These are phyloP conservation scores for Nematopogon swammerdamellus DNA, from an alignment of 2,888 invertebrate genomes.

Conservation along the genomic window DNA sequence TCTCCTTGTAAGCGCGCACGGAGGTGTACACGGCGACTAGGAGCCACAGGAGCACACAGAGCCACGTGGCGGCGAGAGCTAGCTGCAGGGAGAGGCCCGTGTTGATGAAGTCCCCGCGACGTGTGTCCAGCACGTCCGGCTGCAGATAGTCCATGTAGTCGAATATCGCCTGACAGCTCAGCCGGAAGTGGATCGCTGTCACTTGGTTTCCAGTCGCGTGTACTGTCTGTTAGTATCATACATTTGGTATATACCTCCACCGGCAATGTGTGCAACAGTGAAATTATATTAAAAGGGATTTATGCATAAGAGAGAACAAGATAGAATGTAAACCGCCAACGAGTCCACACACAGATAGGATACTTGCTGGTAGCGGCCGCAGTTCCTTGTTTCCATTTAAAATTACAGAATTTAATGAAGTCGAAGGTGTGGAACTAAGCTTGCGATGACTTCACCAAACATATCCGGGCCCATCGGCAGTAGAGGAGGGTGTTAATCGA, in stretches of 20 bases:
- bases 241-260: no score
- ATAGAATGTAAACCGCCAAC: no score
- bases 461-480: no score
- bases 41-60: conserved; percentile 57
- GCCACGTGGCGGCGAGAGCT: conserved; percentile 62
- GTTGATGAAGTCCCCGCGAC: conserved; percentile 67
- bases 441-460: no score
- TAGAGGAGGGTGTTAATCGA: no score
- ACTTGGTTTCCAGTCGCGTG: conserved; percentile 55
- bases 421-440: no score
- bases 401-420: no score
- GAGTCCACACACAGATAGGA: no score
- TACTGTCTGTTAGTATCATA: conserved; percentile 44
- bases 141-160: conserved; percentile 85
- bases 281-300: background rate
- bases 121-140: conserved; percentile 62
- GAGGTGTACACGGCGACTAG: conserved; percentile 48
- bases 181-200: conserved; percentile 60
- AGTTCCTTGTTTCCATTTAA: no score
- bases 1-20: conserved; percentile 46
- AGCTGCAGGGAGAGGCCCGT: conserved; percentile 67
- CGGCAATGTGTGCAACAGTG: no score
- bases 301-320: no score
- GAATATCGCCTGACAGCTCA: conserved; percentile 70
- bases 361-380: no score